Evolutionary conservation across 1,140 invertebrate species (phyloP).

Genomic region (Heliothis subflexa): DNA sequence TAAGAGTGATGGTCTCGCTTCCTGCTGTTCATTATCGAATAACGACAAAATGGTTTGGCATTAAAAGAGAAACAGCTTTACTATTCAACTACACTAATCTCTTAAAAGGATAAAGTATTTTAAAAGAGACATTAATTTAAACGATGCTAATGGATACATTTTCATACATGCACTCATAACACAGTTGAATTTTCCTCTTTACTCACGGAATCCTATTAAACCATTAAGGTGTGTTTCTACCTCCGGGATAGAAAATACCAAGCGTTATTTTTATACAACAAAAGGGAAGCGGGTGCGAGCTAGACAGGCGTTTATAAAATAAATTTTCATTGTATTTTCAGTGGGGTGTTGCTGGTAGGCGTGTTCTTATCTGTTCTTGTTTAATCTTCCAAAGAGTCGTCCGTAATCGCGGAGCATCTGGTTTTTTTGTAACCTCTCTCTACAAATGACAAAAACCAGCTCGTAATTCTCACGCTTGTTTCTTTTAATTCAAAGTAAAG

Average conservation of each 20-base stretch:
- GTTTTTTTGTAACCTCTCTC: conserved; percentile 47
- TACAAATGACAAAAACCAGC: conserved; percentile 29
- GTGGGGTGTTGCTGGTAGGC: conserved; percentile 51
- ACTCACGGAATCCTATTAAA: conserved; percentile 43
- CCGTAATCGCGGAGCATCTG: conserved; percentile 57
- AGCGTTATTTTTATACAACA: conserved; percentile 67
- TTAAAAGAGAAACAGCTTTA: background rate
- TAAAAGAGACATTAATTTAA: background rate
- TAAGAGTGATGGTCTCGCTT: background rate
- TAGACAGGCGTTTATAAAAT: conserved; percentile 61
- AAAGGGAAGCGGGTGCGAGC: conserved; percentile 55
- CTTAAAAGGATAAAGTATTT: background rate
- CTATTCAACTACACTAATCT: background rate
- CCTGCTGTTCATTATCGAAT: background rate
- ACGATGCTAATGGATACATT: conserved; percentile 35
- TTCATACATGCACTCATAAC: conserved; percentile 20
- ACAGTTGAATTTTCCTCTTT: conserved; percentile 26
- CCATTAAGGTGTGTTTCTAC: conserved; percentile 48
- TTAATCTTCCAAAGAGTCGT: conserved; percentile 62
- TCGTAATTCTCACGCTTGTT: conserved; percentile 10
- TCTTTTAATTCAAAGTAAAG: background rate
- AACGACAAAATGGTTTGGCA: too few species aligned
- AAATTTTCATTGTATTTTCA: conserved; percentile 63
- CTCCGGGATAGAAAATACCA: conserved; percentile 52
- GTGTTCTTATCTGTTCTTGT: conserved; percentile 60